Percentiles rank a stretch among this genome's conserved stretches.
These are phyloP conservation scores for Chloroceryle inda DNA, from an alignment of 2,797 vertebrate species.

Conservation along the genomic window DNA sequence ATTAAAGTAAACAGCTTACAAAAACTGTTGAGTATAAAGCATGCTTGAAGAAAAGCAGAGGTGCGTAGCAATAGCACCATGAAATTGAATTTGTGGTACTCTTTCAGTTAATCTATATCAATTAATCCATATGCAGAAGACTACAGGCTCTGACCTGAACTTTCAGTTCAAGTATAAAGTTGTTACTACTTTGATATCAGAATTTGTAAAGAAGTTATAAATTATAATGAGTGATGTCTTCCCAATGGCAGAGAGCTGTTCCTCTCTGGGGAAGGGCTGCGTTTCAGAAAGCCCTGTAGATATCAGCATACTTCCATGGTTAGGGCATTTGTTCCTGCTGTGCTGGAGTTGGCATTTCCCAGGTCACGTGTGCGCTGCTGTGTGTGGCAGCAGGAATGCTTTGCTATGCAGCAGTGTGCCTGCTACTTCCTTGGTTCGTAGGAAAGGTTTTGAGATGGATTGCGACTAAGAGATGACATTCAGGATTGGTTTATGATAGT, in stretches of 20 bases:
- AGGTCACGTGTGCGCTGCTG: too few relatives aligned
- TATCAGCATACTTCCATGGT: background rate
- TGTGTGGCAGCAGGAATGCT: background rate
- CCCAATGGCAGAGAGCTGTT: background rate
- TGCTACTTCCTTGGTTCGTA: background rate
- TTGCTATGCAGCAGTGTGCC: background rate
- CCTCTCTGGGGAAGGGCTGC: background rate
- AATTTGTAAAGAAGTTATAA: background rate
- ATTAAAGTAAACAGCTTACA: slow-evolving; percentile 15
- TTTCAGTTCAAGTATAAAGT: background rate
- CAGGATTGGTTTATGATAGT: background rate
- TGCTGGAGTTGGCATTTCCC: background rate
- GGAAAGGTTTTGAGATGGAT: background rate
- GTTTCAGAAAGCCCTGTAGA: background rate
- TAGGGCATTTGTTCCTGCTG: background rate
- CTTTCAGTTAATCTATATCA: background rate
- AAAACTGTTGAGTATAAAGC: background rate
- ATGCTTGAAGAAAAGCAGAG: background rate
- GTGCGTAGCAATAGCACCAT: background rate
- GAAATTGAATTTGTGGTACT: slow-evolving; percentile 11
- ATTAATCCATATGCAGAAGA: background rate
- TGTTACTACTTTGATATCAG: background rate
- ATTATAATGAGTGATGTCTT: background rate
- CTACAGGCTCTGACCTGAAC: background rate
- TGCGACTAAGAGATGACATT: background rate